Evolutionary conservation across 2,113 vertebrate genomes (phyloP).

Genomic region (Gadus chalcogrammus): DNA sequence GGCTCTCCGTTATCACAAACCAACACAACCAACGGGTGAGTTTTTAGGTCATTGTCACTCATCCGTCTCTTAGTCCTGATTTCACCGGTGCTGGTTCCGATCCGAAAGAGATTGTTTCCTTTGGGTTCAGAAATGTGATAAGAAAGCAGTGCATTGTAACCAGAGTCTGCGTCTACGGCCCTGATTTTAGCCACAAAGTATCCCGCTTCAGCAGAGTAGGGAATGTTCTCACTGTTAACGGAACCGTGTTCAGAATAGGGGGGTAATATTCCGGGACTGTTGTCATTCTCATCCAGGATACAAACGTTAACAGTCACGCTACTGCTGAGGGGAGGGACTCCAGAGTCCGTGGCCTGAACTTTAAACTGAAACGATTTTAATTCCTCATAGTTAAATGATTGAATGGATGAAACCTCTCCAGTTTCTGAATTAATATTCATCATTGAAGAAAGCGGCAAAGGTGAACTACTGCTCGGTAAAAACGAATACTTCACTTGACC

Average conservation of each 20-base stretch:
- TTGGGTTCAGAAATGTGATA: slow-evolving; percentile 1
- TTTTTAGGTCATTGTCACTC: slow-evolving; percentile 53
- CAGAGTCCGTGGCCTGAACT: slow-evolving; percentile 55
- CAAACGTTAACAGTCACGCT: slow-evolving; percentile 63
- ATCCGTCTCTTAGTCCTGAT: slow-evolving; percentile 39
- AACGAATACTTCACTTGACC: slow-evolving; percentile 54
- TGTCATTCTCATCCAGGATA: slow-evolving; percentile 82
- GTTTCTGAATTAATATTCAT: slow-evolving; percentile 61
- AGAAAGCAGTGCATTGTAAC: not conserved
- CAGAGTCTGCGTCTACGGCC: slow-evolving; percentile 49
- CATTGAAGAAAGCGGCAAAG: slow-evolving; percentile 25
- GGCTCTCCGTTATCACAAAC: slow-evolving; percentile 45
- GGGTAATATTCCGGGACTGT: slow-evolving; percentile 74
- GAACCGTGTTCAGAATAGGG: slow-evolving; percentile 56
- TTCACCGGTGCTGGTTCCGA: not conserved
- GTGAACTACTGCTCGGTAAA: slow-evolving; percentile 20
- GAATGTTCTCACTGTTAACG: slow-evolving; percentile 20
- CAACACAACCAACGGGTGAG: slow-evolving; percentile 48
- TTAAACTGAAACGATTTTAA: slow-evolving; percentile 63
- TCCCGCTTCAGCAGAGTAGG: slow-evolving; percentile 71
- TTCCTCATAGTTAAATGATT: slow-evolving; percentile 46
- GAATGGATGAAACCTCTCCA: slow-evolving; percentile 52
- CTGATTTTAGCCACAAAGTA: slow-evolving; percentile 67
- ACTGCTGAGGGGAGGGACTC: slow-evolving; percentile 9
- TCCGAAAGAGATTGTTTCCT: not conserved